phyloP scores from a whole-genome alignment of 2,888 invertebrate genomes.

The Hyposoter didymator region DNA sequence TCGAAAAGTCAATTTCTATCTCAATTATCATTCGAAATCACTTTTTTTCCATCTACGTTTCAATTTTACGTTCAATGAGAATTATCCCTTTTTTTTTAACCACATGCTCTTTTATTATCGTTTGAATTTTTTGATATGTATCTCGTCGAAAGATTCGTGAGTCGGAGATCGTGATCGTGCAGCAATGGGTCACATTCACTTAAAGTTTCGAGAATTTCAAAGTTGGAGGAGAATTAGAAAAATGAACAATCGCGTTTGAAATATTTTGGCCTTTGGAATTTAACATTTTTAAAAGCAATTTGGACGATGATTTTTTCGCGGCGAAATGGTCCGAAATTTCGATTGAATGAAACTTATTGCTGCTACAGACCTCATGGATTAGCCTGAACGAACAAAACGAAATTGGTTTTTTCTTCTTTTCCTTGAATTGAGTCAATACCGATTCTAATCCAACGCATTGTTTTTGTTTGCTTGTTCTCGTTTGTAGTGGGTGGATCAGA shows the following conservation, averaged over 20 bases:
- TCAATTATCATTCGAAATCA: slow-evolving; percentile 11
- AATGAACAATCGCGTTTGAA: neutral
- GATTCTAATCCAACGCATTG: slow-evolving; percentile 60
- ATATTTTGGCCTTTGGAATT: neutral
- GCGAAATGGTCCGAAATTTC: neutral
- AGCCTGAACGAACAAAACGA: neutral
- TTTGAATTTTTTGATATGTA: neutral
- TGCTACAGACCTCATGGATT: neutral
- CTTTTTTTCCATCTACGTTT: neutral
- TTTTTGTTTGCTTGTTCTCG: slow-evolving; percentile 74
- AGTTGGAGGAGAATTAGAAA: neutral
- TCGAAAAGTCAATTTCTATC: slow-evolving; percentile 20
- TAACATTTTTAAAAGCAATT: neutral
- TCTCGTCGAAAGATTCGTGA: neutral
- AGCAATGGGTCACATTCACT: neutral
- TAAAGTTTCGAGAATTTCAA: neutral
- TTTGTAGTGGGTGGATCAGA: slow-evolving; percentile 89
- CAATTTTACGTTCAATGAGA: neutral
- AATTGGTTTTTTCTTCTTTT: slow-evolving; percentile 24
- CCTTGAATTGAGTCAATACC: slow-evolving; percentile 17
- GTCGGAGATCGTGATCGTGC: neutral
- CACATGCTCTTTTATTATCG: neutral
- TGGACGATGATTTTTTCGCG: neutral
- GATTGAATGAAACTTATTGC: neutral
- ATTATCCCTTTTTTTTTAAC: neutral